These are phyloP conservation scores for Orthosia incerta DNA, from an alignment of 2,888 invertebrate genomes.

Conservation along the genomic window DNA sequence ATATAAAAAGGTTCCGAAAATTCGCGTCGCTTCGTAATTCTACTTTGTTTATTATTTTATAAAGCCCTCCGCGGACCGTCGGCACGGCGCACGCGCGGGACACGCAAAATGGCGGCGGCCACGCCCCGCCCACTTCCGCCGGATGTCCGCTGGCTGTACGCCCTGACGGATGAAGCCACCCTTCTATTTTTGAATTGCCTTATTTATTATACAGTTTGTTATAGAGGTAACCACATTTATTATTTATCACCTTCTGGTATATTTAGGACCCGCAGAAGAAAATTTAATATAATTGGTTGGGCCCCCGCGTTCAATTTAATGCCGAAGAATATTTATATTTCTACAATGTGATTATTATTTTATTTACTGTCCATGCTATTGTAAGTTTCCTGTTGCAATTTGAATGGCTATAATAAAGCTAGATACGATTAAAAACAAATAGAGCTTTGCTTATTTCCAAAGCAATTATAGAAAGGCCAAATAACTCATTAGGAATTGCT, in stretches of 20 bases:
- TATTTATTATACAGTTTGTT: constrained; percentile 50
- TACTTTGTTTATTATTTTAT: constrained; percentile 71
- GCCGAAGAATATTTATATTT: neutral
- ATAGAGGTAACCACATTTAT: constrained; percentile 18
- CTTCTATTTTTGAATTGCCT: constrained; percentile 60
- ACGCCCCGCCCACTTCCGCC: constrained; percentile 86
- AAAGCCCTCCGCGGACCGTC: constrained; percentile 61
- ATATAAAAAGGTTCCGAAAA: constrained; percentile 65
- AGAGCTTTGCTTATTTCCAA: neutral
- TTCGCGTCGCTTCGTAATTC: constrained; percentile 65
- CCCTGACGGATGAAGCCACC: constrained; percentile 71
- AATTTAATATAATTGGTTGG: constrained; percentile 21
- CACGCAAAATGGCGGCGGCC: constrained; percentile 82
- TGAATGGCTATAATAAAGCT: neutral
- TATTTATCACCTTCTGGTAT: constrained; percentile 22
- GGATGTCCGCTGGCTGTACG: constrained; percentile 79
- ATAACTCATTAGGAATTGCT: neutral
- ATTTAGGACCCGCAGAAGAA: constrained; percentile 13
- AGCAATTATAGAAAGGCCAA: neutral
- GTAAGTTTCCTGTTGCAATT: neutral
- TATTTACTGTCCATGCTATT: constrained; percentile 11
- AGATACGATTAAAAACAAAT: neutral
- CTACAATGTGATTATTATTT: neutral
- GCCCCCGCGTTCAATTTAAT: constrained; percentile 3
- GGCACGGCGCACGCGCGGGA: constrained; percentile 77